phyloP scores from a whole-genome alignment of 2,888 invertebrate species.

The Acleris emargana region DNA sequence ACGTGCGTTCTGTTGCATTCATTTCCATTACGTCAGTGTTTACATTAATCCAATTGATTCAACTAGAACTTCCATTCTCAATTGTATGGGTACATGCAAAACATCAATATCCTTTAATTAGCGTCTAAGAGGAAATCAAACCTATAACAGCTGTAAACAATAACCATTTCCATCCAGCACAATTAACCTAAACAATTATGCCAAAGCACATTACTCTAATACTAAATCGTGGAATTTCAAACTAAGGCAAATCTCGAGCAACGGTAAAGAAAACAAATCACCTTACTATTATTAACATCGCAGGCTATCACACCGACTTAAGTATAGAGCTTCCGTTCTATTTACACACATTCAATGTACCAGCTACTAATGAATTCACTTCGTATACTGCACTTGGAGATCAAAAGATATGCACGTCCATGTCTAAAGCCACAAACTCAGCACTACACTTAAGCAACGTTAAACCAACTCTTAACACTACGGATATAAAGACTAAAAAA shows the following conservation, averaged over 20 bases:
- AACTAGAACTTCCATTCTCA: too few species aligned
- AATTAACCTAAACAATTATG: neutral
- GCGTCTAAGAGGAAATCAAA: neutral
- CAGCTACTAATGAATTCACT: conserved; percentile 73
- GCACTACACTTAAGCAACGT: conserved; percentile 33
- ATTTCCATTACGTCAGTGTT: conserved; percentile 7
- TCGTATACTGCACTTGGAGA: conserved; percentile 62
- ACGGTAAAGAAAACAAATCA: conserved; percentile 40
- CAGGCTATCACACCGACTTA: conserved; percentile 61
- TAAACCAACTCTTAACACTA: conserved; percentile 45
- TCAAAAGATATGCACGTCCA: conserved; percentile 75
- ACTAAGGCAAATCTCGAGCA: conserved; percentile 24
- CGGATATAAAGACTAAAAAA: conserved; percentile 14
- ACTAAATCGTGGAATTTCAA: conserved; percentile 25
- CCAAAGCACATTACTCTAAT: neutral
- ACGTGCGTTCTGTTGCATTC: neutral
- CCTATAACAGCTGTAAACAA: neutral
- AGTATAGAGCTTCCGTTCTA: conserved; percentile 75
- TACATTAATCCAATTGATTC: neutral
- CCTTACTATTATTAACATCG: conserved; percentile 50
- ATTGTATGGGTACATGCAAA: conserved; percentile 1
- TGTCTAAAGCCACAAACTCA: conserved; percentile 50
- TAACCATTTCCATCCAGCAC: neutral
- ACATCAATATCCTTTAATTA: conserved; percentile 3
- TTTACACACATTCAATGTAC: conserved; percentile 71